These are phyloP conservation scores for Lacanobia wlatinum DNA, from an alignment of 2,888 invertebrate genomes.

Conservation along the genomic window DNA sequence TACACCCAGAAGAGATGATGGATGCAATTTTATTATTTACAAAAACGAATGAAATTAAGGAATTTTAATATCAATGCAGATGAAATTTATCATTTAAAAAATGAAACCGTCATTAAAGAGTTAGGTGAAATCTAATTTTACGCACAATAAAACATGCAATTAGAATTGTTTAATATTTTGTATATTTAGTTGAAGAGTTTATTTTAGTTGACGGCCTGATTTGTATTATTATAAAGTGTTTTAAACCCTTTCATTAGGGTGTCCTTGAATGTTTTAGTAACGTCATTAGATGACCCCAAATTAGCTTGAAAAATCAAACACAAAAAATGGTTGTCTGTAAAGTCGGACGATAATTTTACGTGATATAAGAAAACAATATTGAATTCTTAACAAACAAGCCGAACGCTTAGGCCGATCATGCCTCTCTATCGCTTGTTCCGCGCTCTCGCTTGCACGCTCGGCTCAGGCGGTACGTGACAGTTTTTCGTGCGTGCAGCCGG, in stretches of 20 bases:
- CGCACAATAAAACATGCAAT: slow-evolving; percentile 56
- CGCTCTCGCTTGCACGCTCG: too few species aligned
- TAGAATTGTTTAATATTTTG: slow-evolving; percentile 51
- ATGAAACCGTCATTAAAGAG: slow-evolving; percentile 3
- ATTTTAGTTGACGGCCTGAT: slow-evolving; percentile 36
- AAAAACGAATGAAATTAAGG: slow-evolving; percentile 50
- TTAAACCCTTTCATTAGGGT: slow-evolving; percentile 6
- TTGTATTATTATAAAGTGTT: slow-evolving; percentile 44
- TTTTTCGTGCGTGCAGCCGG: too few species aligned
- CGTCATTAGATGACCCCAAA: slow-evolving; percentile 45
- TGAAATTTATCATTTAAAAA: slow-evolving; percentile 26
- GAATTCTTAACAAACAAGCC: too few species aligned
- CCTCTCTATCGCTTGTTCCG: too few species aligned
- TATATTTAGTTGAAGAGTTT: slow-evolving; percentile 52
- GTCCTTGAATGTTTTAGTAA: slow-evolving; percentile 15
- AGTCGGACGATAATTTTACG: too few species aligned
- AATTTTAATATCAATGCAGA: slow-evolving; percentile 57
- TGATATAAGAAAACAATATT: too few species aligned
- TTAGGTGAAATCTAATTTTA: slow-evolving; percentile 46
- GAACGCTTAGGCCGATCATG: too few species aligned
- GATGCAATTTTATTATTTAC: slow-evolving; percentile 35
- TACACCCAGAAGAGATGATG: not conserved
- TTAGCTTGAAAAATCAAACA: slow-evolving; percentile 2
- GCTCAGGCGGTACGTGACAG: too few species aligned
- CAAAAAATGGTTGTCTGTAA: too few species aligned